These are phyloP conservation scores for Thalassarche chlororhynchos DNA, from an alignment of 2,113 vertebrate genomes.

Conservation along the genomic window DNA sequence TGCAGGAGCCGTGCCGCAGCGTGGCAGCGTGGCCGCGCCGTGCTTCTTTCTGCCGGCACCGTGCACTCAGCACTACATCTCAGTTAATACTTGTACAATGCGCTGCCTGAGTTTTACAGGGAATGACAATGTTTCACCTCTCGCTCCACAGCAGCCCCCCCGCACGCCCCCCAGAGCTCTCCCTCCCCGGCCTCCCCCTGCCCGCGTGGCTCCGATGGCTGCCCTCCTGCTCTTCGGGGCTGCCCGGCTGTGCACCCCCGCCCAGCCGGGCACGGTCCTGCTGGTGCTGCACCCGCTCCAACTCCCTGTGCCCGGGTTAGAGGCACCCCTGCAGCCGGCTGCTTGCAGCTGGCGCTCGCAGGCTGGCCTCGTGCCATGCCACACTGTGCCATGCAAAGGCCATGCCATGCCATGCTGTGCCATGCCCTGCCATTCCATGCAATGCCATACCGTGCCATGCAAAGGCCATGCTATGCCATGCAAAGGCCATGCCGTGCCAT, in stretches of 20 bases:
- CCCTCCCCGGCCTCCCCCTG: background rate
- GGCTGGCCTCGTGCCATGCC: background rate
- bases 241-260: background rate
- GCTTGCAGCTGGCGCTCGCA: background rate
- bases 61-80: accelerated
- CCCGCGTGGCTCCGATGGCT: accelerated
- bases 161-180: accelerated
- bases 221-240: accelerated
- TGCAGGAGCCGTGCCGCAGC: background rate
- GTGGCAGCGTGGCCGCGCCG: accelerated
- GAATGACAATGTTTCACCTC: background rate
- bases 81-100: accelerated
- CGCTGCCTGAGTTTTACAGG: background rate
- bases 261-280: accelerated
- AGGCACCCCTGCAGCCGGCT: background rate
- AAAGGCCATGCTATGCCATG: background rate
- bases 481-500: background rate
- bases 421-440: too few species aligned
- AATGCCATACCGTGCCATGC: background rate
- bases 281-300: accelerated
- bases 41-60: background rate
- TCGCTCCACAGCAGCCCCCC: background rate
- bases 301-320: accelerated
- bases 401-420: background rate
- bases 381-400: background rate